Evolutionary conservation across 2,888 invertebrate genomes (phyloP), one percentile per base, ranked within the genome.

Genomic region (Nudaria mundana): DNA sequence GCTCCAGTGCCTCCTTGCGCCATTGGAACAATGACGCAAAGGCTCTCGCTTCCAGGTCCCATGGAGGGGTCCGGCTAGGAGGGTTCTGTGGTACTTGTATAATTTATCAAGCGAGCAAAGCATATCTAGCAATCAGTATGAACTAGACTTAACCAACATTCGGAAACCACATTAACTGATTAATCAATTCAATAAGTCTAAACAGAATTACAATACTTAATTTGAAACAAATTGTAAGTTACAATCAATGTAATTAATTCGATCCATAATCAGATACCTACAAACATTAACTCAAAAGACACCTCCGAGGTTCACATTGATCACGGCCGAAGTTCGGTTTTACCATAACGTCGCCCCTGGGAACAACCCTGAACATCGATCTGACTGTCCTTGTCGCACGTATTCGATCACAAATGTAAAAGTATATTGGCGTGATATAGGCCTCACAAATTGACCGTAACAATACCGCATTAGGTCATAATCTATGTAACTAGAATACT

Each of bases 251-350:
- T 53, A 63, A 56, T 58, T 56, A 63, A 67, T 70, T 67, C 70
- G 65, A 66, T 67, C 64, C 56, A 62, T 67, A 66, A 77, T 72
- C 71, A 70, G 61, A 74, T 64, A 74, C n/a, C n/a, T n/a, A n/a
- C 66, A 68, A 70, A 68, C 72, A 76, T 76, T 73, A 77, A 74
- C 71, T 76, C 68, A 74, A 82, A 83, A 80, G 71, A 77, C 75
- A 75, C 81, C 81, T 76, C 64, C 34, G 72, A 81, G 81, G 74
- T 65, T 73, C 63, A 63, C 81, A 78, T 81, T 81, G 84, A 83
- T 84, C 84, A 83, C 72, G 69, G 63, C 69, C 73, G 68, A 81
- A 80, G 74, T 83, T 81, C 69, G 72, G 81, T 79, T 80, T 76
- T 69, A 66, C 66, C 62, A 74, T 81, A 81, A 83, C 79, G 81